phyloP scores from a whole-genome alignment of 2,888 invertebrate genomes.

The Agonopterix alstromeriana region DNA sequence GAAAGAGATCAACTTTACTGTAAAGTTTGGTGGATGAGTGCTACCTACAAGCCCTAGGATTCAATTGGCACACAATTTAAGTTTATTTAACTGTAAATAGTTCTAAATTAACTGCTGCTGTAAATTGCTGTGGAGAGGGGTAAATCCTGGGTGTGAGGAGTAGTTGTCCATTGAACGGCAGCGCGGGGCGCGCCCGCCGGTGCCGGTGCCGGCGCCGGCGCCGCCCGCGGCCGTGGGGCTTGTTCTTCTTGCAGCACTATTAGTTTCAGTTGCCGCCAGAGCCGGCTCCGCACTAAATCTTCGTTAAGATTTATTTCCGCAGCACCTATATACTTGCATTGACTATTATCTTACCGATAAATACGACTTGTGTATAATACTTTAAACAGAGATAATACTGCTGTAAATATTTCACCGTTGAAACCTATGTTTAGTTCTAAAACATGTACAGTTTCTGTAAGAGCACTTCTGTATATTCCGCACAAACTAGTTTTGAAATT shows the following conservation, averaged over 20 bases:
- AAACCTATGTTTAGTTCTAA: conserved; percentile 76
- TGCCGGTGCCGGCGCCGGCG: neutral
- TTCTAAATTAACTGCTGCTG: conserved; percentile 73
- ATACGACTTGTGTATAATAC: conserved; percentile 71
- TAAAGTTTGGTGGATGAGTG: conserved; percentile 75
- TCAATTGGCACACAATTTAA: conserved; percentile 73
- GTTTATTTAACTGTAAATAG: conserved; percentile 72
- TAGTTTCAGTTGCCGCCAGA: conserved; percentile 82
- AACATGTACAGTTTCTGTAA: conserved; percentile 78
- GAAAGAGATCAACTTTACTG: conserved; percentile 69
- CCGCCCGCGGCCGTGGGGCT: conserved; percentile 55
- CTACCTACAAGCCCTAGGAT: conserved; percentile 76
- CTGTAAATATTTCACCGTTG: conserved; percentile 77
- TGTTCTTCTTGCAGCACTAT: conserved; percentile 84
- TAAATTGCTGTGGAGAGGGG: conserved; percentile 70
- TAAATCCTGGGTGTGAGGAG: conserved; percentile 75
- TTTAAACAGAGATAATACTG: conserved; percentile 65
- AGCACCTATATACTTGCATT: conserved; percentile 72
- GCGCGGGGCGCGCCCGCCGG: conserved; percentile 29
- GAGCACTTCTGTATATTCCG: conserved; percentile 76
- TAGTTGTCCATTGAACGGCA: conserved; percentile 68
- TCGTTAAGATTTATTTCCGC: conserved; percentile 75
- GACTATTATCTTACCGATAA: conserved; percentile 68
- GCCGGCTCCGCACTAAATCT: conserved; percentile 71
- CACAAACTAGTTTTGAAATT: conserved; percentile 73